A percentile compares a stretch with the other conserved stretches of the same genome.
phyloP scores from a whole-genome alignment of 1,140 invertebrate genomes.

The Drosophila bipectinata region DNA sequence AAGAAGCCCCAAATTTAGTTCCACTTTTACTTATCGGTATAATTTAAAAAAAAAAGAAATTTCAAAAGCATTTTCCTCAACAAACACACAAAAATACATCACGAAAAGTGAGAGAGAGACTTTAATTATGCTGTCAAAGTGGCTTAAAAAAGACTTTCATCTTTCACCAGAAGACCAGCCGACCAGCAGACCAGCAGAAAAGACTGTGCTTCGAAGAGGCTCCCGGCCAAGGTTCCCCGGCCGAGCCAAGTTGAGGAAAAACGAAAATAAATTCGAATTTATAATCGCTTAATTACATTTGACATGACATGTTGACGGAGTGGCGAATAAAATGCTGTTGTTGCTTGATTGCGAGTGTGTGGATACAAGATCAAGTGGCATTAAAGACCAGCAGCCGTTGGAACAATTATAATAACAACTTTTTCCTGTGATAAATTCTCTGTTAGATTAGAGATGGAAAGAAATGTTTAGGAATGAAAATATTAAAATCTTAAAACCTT shows the following conservation, averaged over 20 bases:
- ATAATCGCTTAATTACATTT: slow-evolving; percentile 81
- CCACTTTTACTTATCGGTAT: slow-evolving; percentile 72
- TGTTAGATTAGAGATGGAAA: slow-evolving; percentile 2
- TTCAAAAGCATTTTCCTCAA: slow-evolving; percentile 64
- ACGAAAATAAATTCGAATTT: slow-evolving; percentile 66
- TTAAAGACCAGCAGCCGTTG: slow-evolving; percentile 42
- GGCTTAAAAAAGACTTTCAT: slow-evolving; percentile 77
- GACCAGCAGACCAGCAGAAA: neutral
- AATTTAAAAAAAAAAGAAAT: slow-evolving; percentile 44
- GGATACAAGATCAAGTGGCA: slow-evolving; percentile 62
- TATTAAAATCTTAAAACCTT: neutral
- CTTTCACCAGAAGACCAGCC: slow-evolving; percentile 55
- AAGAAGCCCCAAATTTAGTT: slow-evolving; percentile 15
- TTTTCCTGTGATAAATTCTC: slow-evolving; percentile 3
- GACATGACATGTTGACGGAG: slow-evolving; percentile 76
- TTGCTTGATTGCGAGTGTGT: slow-evolving; percentile 13
- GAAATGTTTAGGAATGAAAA: no score
- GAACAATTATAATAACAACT: slow-evolving; percentile 28
- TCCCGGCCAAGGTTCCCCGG: slow-evolving; percentile 38
- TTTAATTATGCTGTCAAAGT: slow-evolving; percentile 80
- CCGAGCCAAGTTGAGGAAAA: slow-evolving; percentile 39
- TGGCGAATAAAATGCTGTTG: slow-evolving; percentile 61
- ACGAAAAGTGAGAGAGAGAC: slow-evolving; percentile 42
- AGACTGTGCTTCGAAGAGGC: slow-evolving; percentile 10
- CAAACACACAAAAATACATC: slow-evolving; percentile 40